phyloP scores from a whole-genome alignment of 1,140 invertebrate species.

The Tetranychus urticae region DNA sequence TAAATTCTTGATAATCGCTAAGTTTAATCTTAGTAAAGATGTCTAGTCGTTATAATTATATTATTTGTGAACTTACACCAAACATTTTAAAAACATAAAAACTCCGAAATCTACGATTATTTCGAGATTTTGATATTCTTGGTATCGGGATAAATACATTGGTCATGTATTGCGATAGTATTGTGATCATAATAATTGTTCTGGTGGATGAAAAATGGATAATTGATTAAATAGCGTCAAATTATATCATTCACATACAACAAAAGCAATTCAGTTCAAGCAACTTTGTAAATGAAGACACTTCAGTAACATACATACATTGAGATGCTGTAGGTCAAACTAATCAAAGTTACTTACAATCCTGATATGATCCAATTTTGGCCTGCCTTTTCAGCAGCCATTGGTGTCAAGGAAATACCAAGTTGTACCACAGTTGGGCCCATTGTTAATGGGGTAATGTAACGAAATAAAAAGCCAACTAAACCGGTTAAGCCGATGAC shows the following conservation, averaged over 20 bases:
- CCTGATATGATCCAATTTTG: neutral
- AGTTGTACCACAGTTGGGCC: constrained; percentile 52
- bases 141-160: constrained; percentile 21
- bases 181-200: constrained; percentile 16
- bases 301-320: neutral
- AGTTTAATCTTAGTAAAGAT: too few species aligned
- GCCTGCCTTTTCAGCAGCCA: neutral
- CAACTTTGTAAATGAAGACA: too few species aligned
- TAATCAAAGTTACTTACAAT: neutral
- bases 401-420: constrained; percentile 30
- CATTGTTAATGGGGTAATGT: constrained; percentile 52
- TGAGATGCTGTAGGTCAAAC: neutral
- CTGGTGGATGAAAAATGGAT: constrained; percentile 11
- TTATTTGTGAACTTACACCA: neutral
- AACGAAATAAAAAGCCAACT: constrained; percentile 23
- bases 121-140: constrained; percentile 25
- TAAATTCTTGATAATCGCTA: too few species aligned
- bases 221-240: neutral
- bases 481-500: neutral
- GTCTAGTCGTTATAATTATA: neutral
- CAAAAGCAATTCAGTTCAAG: too few species aligned
- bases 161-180: constrained; percentile 18
- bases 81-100: neutral
- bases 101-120: neutral
- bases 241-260: too few species aligned